Evolutionary conservation across 2,888 invertebrate genomes (phyloP).

Genomic region (Ceriagrion tenellum): DNA sequence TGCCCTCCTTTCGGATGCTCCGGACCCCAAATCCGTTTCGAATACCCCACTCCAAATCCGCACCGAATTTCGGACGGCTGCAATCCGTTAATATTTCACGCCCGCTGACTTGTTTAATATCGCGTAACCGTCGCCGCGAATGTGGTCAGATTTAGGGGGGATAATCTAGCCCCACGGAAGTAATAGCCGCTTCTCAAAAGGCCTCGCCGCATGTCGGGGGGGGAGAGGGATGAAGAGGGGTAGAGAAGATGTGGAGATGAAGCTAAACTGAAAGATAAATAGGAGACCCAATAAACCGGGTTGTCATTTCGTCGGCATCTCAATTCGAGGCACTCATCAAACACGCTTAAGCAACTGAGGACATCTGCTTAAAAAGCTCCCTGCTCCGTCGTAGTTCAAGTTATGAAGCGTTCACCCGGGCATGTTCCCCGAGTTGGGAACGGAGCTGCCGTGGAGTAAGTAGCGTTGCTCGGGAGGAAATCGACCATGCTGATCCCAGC

Average conservation of each 20-base stretch:
- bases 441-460: background rate
- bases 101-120: background rate
- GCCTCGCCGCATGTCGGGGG: background rate
- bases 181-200: slow-evolving; percentile 8
- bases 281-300: slow-evolving; percentile 2
- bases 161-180: slow-evolving; percentile 1
- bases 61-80: background rate
- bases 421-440: background rate
- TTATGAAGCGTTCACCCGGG: background rate
- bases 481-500: background rate
- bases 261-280: slow-evolving; percentile 31
- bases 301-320: background rate
- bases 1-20: background rate
- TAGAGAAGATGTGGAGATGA: background rate
- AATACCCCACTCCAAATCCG: background rate
- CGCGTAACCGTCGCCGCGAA: background rate
- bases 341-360: slow-evolving; percentile 26
- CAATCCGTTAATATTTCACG: slow-evolving; percentile 31
- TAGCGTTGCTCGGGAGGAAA: background rate
- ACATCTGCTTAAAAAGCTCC: background rate
- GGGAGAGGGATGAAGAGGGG: too few relatives aligned
- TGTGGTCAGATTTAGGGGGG: background rate
- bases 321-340: background rate
- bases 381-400: background rate
- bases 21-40: background rate